phyloP scores from a whole-genome alignment of 1,140 invertebrate genomes.

The Diachasmimorpha longicaudata region DNA sequence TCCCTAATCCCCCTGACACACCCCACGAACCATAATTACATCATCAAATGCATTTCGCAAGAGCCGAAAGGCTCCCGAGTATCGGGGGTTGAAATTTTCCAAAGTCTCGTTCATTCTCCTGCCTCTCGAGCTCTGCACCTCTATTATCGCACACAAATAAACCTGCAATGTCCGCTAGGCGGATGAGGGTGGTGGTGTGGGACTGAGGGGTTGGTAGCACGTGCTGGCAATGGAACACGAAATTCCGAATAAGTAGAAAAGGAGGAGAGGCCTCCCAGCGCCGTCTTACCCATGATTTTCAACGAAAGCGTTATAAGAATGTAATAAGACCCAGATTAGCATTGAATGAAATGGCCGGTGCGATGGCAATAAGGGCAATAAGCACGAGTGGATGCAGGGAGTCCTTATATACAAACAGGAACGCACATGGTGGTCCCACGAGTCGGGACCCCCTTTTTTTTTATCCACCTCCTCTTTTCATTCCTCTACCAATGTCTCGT shows the following conservation, averaged over 20 bases:
- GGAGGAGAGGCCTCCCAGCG: neutral
- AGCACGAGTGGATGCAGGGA: slow-evolving; percentile 35
- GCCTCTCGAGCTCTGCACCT: too few relatives aligned
- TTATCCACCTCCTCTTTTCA: slow-evolving; percentile 17
- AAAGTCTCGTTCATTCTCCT: too few relatives aligned
- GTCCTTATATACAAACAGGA: slow-evolving; percentile 36
- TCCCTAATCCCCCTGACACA: too few relatives aligned
- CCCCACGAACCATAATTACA: too few relatives aligned
- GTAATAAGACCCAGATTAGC: slow-evolving; percentile 63
- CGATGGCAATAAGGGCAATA: slow-evolving; percentile 49
- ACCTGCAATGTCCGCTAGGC: too few relatives aligned
- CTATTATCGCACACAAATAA: too few relatives aligned
- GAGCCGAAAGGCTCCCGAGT: too few relatives aligned
- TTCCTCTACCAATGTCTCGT: neutral
- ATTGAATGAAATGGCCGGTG: slow-evolving; percentile 61
- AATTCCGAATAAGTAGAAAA: slow-evolving; percentile 2
- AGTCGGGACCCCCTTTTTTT: slow-evolving; percentile 17
- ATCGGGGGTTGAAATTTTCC: too few relatives aligned
- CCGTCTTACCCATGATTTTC: slow-evolving; percentile 19
- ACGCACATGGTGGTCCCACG: slow-evolving; percentile 36
- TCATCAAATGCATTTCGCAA: too few relatives aligned
- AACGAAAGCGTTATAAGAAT: slow-evolving; percentile 59
- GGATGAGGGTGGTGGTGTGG: too few relatives aligned
- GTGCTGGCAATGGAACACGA: slow-evolving; percentile 25
- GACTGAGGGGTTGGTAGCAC: slow-evolving; percentile 20